phyloP scores from a whole-genome alignment of 1,140 invertebrate species.

The Sycophila sp. region DNA sequence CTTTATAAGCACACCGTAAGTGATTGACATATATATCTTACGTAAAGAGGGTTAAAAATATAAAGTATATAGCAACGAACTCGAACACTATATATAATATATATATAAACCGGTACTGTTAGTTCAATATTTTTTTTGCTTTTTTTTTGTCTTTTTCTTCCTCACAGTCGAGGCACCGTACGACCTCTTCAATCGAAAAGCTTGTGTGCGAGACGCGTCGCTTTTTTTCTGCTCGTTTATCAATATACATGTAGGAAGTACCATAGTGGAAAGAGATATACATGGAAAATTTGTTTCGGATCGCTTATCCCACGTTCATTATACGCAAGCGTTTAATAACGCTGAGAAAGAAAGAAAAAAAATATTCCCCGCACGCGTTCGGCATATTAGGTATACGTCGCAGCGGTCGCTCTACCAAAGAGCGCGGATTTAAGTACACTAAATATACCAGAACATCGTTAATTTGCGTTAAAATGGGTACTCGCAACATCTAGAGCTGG shows the following conservation, averaged over 20 bases:
- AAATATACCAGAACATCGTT: not conserved
- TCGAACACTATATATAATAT: not conserved
- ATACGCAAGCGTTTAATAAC: not conserved
- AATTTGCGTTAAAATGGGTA: not conserved
- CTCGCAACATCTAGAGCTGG: not conserved
- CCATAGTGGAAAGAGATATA: slow-evolving; percentile 18
- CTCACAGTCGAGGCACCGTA: too few relatives aligned
- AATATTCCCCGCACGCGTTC: not conserved
- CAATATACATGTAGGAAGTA: slow-evolving; percentile 26
- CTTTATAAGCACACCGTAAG: slow-evolving; percentile 13
- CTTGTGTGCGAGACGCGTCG: not conserved
- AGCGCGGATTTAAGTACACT: not conserved
- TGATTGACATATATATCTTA: slow-evolving; percentile 18
- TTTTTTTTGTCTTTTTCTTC: too few relatives aligned
- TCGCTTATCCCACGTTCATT: not conserved
- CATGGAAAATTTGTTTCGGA: slow-evolving; percentile 18
- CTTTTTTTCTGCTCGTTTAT: not conserved
- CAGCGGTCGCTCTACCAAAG: too few relatives aligned
- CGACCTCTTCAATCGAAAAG: too few relatives aligned
- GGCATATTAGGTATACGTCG: not conserved
- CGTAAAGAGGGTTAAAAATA: not conserved
- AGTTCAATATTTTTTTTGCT: too few relatives aligned
- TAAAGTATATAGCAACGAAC: not conserved
- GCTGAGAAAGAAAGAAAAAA: too few relatives aligned
- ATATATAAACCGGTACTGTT: too few relatives aligned